Evolutionary conservation across 2,888 invertebrate species (phyloP).

Genomic region (Rutpela maculata): DNA sequence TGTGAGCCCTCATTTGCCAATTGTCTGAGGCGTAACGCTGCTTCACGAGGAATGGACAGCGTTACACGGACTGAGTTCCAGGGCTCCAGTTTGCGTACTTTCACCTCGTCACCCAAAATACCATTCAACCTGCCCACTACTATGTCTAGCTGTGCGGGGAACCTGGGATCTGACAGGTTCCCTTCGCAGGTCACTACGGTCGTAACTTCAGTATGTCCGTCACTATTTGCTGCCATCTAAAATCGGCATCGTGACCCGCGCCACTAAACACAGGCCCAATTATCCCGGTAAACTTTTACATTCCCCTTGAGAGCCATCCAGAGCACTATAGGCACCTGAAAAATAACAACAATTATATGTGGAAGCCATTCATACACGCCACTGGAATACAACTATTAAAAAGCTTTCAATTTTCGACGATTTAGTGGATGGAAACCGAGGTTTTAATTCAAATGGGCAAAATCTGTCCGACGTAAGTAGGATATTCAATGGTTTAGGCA

Average conservation of each 20-base stretch:
- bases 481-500: slow-evolving; percentile 43
- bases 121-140: slow-evolving; percentile 87
- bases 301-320: slow-evolving; percentile 64
- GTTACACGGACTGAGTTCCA: slow-evolving; percentile 99
- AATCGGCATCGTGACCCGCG: slow-evolving; percentile 59
- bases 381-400: slow-evolving; percentile 36
- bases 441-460: slow-evolving; percentile 18
- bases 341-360: slow-evolving; percentile 34
- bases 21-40: slow-evolving; percentile 92
- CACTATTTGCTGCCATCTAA: slow-evolving; percentile 90
- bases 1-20: slow-evolving; percentile 94
- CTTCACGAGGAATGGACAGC: slow-evolving; percentile 97
- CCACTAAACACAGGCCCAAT: slow-evolving; percentile 55
- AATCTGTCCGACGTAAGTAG: slow-evolving; percentile 2
- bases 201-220: slow-evolving; percentile 82
- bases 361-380: slow-evolving; percentile 29
- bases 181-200: slow-evolving; percentile 95
- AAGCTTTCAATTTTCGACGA: slow-evolving; percentile 10
- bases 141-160: slow-evolving; percentile 86
- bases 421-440: background rate
- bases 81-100: slow-evolving; percentile 92
- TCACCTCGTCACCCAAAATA: slow-evolving; percentile 79
- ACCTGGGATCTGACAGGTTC: slow-evolving; percentile 90
- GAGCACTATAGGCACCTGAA: slow-evolving; percentile 69
- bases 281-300: slow-evolving; percentile 48